Conservation (phyloP, 2,888 invertebrate species). For the Drosophila stalkeri region DNA sequence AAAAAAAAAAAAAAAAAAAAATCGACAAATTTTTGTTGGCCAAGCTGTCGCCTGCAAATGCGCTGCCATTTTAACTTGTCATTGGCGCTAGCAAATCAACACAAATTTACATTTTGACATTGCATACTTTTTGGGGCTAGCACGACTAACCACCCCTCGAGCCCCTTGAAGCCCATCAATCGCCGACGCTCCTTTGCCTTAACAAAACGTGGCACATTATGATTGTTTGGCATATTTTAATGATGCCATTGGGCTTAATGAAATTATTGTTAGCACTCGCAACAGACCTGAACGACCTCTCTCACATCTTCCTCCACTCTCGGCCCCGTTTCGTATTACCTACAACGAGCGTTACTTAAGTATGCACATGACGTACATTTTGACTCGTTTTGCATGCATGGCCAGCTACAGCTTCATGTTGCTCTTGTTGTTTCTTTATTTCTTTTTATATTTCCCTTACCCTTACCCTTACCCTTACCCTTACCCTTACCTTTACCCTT, state of each 20-base stretch:
- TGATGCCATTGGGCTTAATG: conserved; percentile 81
- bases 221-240: conserved; percentile 79
- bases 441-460: too few species aligned
- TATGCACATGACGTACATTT: conserved; percentile 67
- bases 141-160: neutral
- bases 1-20: too few species aligned
- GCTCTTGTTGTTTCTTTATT: conserved; percentile 9
- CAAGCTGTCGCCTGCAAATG: conserved; percentile 64
- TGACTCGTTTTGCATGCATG: conserved; percentile 55
- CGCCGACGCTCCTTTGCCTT: too few species aligned
- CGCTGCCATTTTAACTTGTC: conserved; percentile 51
- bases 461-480: neutral
- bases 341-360: conserved; percentile 44
- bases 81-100: conserved; percentile 47
- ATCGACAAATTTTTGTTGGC: conserved; percentile 44
- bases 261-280: conserved; percentile 73
- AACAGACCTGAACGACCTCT: neutral
- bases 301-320: neutral
- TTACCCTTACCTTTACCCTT: neutral
- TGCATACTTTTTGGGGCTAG: conserved; percentile 54
- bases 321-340: conserved; percentile 5
- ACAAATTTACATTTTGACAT: conserved; percentile 54
- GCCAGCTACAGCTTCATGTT: conserved; percentile 23
- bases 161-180: neutral
- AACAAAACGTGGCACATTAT: conserved; percentile 54